phyloP scores from a whole-genome alignment of 2,888 invertebrate genomes.

The Eupithecia tripunctaria region DNA sequence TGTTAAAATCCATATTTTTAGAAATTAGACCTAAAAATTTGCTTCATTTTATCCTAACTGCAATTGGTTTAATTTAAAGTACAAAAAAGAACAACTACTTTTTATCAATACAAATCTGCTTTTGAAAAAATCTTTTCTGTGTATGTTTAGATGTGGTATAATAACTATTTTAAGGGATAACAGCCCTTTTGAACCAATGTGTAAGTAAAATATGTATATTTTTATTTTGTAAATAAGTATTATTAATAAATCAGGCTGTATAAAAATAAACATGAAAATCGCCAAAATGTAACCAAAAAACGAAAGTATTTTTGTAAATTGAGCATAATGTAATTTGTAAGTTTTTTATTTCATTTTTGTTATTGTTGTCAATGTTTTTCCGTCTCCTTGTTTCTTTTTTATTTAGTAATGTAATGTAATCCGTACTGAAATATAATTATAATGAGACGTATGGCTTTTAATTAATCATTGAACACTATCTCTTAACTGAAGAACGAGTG shows the following conservation, averaged over 20 bases:
- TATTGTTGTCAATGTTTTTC: constrained; percentile 61
- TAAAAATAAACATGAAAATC: constrained; percentile 45
- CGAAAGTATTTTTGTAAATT: constrained; percentile 63
- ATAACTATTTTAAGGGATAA: not conserved
- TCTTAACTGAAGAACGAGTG: too few relatives aligned
- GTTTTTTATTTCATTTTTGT: constrained; percentile 47
- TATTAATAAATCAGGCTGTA: constrained; percentile 35
- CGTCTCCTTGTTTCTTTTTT: constrained; percentile 65
- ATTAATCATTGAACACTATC: not conserved
- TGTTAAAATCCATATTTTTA: not conserved
- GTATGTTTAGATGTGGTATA: not conserved
- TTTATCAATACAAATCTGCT: not conserved
- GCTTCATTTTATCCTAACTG: not conserved
- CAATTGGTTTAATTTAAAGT: not conserved
- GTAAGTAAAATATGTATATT: not conserved
- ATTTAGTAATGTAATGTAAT: constrained; percentile 61
- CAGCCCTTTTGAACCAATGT: not conserved
- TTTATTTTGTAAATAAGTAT: constrained; percentile 36
- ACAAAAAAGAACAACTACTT: not conserved
- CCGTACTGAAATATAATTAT: constrained; percentile 64
- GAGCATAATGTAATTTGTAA: constrained; percentile 45
- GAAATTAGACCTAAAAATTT: not conserved
- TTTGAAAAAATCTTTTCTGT: not conserved
- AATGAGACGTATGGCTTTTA: constrained; percentile 3
- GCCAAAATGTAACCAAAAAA: constrained; percentile 73